Percentiles rank a stretch among this genome's conserved stretches.
Evolutionary conservation across 2,113 vertebrate genomes (phyloP).

Genomic region (Pygoscelis adeliae): DNA sequence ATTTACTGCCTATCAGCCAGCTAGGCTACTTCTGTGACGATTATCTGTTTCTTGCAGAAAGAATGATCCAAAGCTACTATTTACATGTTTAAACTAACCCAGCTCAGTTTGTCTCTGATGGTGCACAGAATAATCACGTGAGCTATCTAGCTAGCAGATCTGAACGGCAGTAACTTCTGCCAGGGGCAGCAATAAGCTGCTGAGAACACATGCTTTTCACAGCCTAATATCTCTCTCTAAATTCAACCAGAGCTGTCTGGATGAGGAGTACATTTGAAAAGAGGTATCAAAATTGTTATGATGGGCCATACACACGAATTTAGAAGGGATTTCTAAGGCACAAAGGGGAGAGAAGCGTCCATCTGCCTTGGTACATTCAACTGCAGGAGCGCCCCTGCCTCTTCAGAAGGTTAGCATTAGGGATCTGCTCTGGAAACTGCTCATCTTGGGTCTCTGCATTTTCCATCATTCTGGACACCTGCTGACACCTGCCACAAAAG

Average conservation of each 20-base stretch:
- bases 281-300: background rate
- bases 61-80: background rate
- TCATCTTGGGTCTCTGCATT: background rate
- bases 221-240: background rate
- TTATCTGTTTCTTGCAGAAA: background rate
- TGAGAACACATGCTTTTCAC: background rate
- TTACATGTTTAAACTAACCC: background rate
- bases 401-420: background rate
- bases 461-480: background rate
- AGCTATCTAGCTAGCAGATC: background rate
- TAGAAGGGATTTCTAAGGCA: background rate
- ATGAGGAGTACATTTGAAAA: background rate
- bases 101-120: background rate
- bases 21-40: background rate
- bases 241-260: slow-evolving; percentile 8
- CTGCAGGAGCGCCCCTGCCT: background rate
- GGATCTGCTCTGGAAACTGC: background rate
- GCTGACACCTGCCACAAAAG: background rate
- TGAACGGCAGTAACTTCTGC: slow-evolving; percentile 17
- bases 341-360: background rate
- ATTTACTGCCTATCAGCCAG: background rate
- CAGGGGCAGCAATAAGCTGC: slow-evolving; percentile 17
- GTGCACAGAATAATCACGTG: background rate
- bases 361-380: background rate
- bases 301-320: background rate